Evolutionary conservation across 2,113 vertebrate species (phyloP).

Genomic region (Anthoscopus minutus): DNA sequence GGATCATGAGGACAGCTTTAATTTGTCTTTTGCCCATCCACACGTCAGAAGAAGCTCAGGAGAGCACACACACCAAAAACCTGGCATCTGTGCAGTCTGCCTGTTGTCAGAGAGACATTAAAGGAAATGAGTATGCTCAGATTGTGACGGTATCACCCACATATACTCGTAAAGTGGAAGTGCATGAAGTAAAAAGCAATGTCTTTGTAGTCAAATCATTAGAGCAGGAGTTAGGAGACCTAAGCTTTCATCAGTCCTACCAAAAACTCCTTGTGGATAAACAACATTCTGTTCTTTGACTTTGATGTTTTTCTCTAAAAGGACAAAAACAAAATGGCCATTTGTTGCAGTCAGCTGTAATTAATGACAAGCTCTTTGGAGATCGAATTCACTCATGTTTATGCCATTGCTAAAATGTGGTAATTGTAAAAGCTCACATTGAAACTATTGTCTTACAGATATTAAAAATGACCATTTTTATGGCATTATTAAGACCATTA

Average conservation of each 20-base stretch:
- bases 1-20: not conserved
- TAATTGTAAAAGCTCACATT: not conserved
- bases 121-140: not conserved
- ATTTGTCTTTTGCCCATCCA: not conserved
- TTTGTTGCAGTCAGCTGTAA: not conserved
- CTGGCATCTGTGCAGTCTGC: not conserved
- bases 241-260: not conserved
- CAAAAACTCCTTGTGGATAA: constrained; percentile 10
- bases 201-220: not conserved
- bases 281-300: not conserved
- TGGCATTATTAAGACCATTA: not conserved
- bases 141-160: not conserved
- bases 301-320: not conserved
- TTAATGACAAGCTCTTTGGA: not conserved
- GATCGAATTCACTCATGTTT: not conserved
- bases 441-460: not conserved
- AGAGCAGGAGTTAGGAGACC: not conserved
- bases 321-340: not conserved
- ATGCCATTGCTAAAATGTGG: not conserved
- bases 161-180: not conserved
- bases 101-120: not conserved
- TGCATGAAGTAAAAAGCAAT: not conserved
- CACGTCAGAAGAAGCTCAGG: not conserved
- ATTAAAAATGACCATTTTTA: not conserved
- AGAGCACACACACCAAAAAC: not conserved